Evolutionary conservation across 30 jellyfish, hydroid and myxozoan genomes (phyloP), one percentile per base, ranked within the genome.

Genomic region (Clytia hemisphaerica): DNA sequence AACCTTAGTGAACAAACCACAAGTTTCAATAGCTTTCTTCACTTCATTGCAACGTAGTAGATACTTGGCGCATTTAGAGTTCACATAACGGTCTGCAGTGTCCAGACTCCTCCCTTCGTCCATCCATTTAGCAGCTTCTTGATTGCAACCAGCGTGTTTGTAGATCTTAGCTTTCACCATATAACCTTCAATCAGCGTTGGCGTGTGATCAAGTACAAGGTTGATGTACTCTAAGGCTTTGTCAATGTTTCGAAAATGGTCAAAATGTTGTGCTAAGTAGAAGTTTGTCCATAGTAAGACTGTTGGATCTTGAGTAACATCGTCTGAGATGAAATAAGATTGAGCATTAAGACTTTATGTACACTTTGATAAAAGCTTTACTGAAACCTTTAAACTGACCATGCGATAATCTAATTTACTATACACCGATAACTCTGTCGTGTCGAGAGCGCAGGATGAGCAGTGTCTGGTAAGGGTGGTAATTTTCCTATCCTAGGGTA

Each of bases 61-160:
- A 61, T 90, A 90, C 48, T 90, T 82, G 46, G 95, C 98, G 31
- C 98, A 90, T 78, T 90, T 90, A 7, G 98, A 90, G 54, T 90
- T 90, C 54, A 90, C 98, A 47, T 90, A 90, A 30, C 98, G 92
- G 67, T 90, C 98, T 42, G 98, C 98, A 4, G 98, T 90, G 46
- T 90, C 98, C 61, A 90, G 55, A 27, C 88, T 75, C 37, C 95
- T 29, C 24, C 98, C 98, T 71, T 90, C 98, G 58, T 90, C 98
- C 45, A 90, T 77, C 94, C 94, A 81, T 38, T 71, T 82, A 15
- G 83, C 82, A 2, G 98, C 98, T 58, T 90, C 95, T 49, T 75
- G 83, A 14, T 64, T 63, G 61, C 88, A 79, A 2, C 98, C 98
- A 25, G 98, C 95, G 65, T 90, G 98, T 95, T 88, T 88, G 77